Percentiles rank a stretch among this genome's conserved stretches.
Conservation (phyloP, 2,888 invertebrate genomes). For the Macaria liturata region DNA sequence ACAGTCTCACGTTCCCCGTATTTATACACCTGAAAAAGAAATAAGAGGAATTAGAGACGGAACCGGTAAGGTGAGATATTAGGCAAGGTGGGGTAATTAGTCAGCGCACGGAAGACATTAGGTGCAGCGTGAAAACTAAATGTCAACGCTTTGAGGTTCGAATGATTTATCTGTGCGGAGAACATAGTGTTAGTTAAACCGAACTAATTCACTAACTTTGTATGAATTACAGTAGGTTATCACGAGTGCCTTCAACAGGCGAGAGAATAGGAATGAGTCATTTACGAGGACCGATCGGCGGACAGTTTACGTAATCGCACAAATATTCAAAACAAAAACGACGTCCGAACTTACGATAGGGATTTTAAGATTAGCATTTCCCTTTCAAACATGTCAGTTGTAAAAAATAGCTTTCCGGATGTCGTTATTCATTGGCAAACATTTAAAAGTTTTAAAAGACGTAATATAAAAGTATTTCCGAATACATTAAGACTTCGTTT, state of each 20-base stretch:
- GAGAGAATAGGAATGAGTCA: constrained; percentile 18
- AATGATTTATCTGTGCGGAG: constrained; percentile 31
- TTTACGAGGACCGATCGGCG: constrained; percentile 7
- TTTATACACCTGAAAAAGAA: constrained; percentile 76
- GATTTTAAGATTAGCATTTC: constrained; percentile 5
- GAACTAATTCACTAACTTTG: constrained; percentile 11
- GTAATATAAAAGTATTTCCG: constrained; percentile 59
- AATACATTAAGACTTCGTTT: constrained; percentile 39
- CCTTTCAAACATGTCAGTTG: neutral
- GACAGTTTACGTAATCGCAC: constrained; percentile 12
- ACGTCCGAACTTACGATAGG: constrained; percentile 7
- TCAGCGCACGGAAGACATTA: constrained; percentile 44
- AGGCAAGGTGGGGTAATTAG: constrained; percentile 69
- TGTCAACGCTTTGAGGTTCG: constrained; percentile 45
- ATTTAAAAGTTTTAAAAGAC: constrained; percentile 45
- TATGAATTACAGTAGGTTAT: constrained; percentile 2
- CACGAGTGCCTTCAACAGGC: constrained; percentile 8
- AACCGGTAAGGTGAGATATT: constrained; percentile 53
- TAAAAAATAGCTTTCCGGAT: constrained; percentile 15
- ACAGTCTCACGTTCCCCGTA: constrained; percentile 65
- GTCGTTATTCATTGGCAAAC: constrained; percentile 19
- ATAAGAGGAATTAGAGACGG: constrained; percentile 58
- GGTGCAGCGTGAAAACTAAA: constrained; percentile 58
- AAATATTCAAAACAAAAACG: constrained; percentile 17
- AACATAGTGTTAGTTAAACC: constrained; percentile 39